Percentiles rank a stretch among this genome's conserved stretches.
These are phyloP conservation scores for Trachelus iudaicus DNA, from an alignment of 2,888 invertebrate genomes.

Conservation along the genomic window DNA sequence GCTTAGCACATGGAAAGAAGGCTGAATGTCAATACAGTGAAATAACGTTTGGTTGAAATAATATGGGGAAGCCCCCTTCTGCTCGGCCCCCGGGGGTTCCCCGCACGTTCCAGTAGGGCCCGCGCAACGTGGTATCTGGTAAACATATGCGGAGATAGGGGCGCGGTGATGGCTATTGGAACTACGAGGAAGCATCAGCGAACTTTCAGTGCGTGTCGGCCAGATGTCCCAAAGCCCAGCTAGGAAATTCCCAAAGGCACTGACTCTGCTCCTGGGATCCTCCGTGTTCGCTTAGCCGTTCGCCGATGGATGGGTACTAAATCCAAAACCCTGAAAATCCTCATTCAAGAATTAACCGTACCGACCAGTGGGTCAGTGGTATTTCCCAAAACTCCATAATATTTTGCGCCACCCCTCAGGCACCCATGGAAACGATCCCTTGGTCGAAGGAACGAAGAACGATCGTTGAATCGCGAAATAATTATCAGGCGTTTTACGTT, in stretches of 20 bases:
- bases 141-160: constrained; percentile 60
- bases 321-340: background rate
- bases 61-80: constrained; percentile 23
- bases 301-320: background rate
- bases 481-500: too few species aligned
- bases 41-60: constrained; percentile 1
- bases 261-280: constrained; percentile 13
- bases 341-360: background rate
- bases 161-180: constrained; percentile 40
- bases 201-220: constrained; percentile 44
- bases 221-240: constrained; percentile 50
- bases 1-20: background rate
- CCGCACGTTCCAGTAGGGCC: constrained; percentile 4
- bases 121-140: constrained; percentile 47
- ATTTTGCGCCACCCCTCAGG: background rate
- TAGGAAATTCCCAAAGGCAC: constrained; percentile 53
- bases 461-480: background rate
- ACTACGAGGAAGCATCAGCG: constrained; percentile 22
- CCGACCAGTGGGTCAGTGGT: background rate
- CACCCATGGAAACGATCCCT: background rate
- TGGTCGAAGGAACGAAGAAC: background rate
- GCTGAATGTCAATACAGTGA: background rate
- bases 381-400: background rate
- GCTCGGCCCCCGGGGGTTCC: constrained; percentile 23
- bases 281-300: background rate